Percentiles rank a stretch among this genome's conserved stretches.
These are phyloP conservation scores for Microcebus lehilahytsara DNA, from an alignment of 2,113 vertebrate species.

Conservation along the genomic window DNA sequence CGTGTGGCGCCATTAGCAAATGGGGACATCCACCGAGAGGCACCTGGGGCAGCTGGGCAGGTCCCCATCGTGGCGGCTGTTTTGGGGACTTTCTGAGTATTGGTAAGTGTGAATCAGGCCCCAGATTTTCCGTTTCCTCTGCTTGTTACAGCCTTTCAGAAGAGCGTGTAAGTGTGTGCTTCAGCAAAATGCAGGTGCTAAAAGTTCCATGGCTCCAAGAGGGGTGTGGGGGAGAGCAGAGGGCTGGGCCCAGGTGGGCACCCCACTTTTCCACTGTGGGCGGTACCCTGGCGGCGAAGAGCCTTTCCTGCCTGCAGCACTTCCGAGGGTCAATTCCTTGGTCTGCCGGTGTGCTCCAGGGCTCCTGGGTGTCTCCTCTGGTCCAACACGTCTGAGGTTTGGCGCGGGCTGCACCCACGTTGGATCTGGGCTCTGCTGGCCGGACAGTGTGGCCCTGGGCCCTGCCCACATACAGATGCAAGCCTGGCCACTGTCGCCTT, in stretches of 20 bases:
- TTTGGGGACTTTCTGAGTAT: conserved; percentile 69
- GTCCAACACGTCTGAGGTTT: too few relatives aligned
- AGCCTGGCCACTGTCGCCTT: background rate
- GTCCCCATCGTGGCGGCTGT: background rate
- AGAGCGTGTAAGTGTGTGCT: background rate
- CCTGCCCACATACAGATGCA: background rate
- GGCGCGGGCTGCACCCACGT: background rate
- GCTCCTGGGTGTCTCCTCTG: background rate
- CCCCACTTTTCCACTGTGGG: conserved; percentile 6
- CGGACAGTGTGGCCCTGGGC: rapidly evolving
- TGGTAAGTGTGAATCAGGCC: conserved; percentile 70
- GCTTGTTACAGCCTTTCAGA: conserved; percentile 12
- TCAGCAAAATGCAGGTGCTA: conserved; percentile 4
- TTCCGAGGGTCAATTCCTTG: background rate
- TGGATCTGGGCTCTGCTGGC: background rate
- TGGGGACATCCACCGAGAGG: background rate
- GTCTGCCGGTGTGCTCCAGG: background rate
- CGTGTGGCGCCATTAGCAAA: background rate
- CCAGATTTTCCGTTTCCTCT: conserved; percentile 65
- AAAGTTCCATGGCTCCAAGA: conserved; percentile 33
- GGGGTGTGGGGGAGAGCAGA: background rate
- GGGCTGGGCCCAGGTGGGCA: background rate
- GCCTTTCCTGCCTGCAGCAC: rapidly evolving
- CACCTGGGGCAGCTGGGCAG: background rate
- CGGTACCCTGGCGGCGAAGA: background rate